These are phyloP conservation scores for Megaleporinus macrocephalus DNA, from an alignment of 2,113 vertebrate genomes.

Conservation along the genomic window DNA sequence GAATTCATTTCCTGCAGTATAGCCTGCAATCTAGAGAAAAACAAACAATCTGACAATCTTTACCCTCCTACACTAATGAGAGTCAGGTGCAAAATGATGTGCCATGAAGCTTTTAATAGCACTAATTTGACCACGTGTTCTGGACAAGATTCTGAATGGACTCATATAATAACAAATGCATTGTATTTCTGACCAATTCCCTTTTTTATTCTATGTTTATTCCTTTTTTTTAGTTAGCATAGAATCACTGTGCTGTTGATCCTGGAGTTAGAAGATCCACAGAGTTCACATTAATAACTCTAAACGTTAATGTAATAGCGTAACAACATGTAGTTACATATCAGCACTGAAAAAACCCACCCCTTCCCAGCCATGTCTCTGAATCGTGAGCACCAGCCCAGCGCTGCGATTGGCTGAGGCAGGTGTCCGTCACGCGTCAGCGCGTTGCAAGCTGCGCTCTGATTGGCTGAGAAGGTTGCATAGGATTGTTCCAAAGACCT, in stretches of 20 bases:
- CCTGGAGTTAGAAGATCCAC: not conserved
- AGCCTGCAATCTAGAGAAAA: too few relatives aligned
- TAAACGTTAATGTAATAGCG: conserved; percentile 8
- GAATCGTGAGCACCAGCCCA: not conserved
- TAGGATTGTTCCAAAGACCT: conserved; percentile 2
- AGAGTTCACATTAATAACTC: not conserved
- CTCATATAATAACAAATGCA: too few relatives aligned
- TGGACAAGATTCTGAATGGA: not conserved
- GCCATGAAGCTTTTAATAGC: not conserved
- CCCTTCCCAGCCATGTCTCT: conserved; percentile 40
- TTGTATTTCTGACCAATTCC: not conserved
- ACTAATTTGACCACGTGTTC: not conserved
- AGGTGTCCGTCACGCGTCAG: conserved; percentile 10
- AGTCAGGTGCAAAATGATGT: not conserved
- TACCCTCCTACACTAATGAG: too few relatives aligned
- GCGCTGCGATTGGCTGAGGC: conserved; percentile 21
- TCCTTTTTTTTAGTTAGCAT: not conserved
- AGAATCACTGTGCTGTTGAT: not conserved
- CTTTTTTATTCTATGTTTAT: not conserved
- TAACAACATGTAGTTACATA: not conserved
- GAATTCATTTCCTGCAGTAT: not conserved
- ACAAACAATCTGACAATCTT: not conserved
- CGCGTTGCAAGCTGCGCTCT: not conserved
- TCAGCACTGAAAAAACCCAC: not conserved
- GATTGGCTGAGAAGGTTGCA: conserved; percentile 62